Evolutionary conservation across 2,113 vertebrate genomes (phyloP).

Genomic region (Psilopogon haemacephalus): DNA sequence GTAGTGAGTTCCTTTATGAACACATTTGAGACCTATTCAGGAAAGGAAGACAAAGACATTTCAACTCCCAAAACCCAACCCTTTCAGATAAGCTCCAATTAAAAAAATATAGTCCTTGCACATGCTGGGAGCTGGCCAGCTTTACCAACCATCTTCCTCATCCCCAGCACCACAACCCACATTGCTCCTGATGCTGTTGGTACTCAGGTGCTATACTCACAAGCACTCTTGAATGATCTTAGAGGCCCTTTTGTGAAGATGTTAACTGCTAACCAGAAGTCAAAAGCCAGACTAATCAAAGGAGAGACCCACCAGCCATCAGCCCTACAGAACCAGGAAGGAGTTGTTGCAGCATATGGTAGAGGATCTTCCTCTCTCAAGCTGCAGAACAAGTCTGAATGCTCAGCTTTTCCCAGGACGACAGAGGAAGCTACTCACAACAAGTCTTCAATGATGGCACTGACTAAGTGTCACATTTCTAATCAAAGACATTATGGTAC

Average conservation of each 20-base stretch:
- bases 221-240: background rate
- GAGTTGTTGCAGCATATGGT: background rate
- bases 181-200: background rate
- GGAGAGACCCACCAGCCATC: background rate
- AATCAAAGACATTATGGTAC: background rate
- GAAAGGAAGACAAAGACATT: background rate
- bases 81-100: background rate
- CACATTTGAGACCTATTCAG: fast-evolving
- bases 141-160: background rate
- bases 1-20: background rate
- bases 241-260: background rate
- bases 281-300: background rate
- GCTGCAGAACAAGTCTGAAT: background rate
- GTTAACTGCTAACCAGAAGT: background rate
- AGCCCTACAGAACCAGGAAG: background rate
- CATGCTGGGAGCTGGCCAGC: background rate
- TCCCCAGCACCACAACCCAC: background rate
- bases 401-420: background rate
- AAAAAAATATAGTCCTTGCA: background rate
- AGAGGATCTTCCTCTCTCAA: background rate
- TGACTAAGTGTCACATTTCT: background rate
- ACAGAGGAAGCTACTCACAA: background rate
- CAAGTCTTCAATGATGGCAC: background rate
- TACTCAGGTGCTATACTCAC: background rate
- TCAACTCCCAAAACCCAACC: background rate